These are phyloP conservation scores for Cephonodes hylas DNA, from an alignment of 2,888 invertebrate species.

Conservation along the genomic window DNA sequence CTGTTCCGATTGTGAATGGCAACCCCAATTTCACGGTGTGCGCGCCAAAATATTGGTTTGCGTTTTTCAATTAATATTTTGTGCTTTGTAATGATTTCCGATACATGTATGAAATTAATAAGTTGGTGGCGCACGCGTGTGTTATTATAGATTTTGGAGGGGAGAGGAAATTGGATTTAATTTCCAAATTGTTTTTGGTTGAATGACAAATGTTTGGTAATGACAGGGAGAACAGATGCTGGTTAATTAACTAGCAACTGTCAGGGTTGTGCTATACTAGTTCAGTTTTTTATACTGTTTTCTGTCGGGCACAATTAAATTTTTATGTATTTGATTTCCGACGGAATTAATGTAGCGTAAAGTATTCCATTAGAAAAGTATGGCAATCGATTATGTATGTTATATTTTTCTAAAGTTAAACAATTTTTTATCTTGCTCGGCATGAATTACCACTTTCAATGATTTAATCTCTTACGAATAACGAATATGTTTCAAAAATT, in stretches of 20 bases:
- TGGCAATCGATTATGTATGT: too few species aligned
- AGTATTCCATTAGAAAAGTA: too few species aligned
- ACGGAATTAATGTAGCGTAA: too few species aligned
- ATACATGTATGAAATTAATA: constrained; percentile 32
- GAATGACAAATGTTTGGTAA: background rate
- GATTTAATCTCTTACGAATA: too few species aligned
- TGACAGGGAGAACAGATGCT: background rate
- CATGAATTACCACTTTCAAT: too few species aligned
- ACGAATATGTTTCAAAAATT: too few species aligned
- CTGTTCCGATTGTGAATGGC: constrained; percentile 10
- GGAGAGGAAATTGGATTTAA: constrained; percentile 5
- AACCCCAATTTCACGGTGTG: constrained; percentile 30
- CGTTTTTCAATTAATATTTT: constrained; percentile 26
- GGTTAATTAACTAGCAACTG: background rate
- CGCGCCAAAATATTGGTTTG: constrained; percentile 25
- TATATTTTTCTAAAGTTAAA: too few species aligned
- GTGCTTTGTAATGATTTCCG: constrained; percentile 38
- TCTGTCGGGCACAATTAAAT: too few species aligned
- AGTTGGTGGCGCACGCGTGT: constrained; percentile 26
- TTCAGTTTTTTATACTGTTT: background rate
- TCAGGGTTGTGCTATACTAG: background rate
- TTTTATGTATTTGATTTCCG: too few species aligned
- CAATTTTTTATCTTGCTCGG: too few species aligned
- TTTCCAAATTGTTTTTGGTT: constrained; percentile 2
- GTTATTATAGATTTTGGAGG: constrained; percentile 18